These are phyloP conservation scores for Glomeris maerens DNA, from an alignment of 1,140 invertebrate genomes.

Conservation along the genomic window DNA sequence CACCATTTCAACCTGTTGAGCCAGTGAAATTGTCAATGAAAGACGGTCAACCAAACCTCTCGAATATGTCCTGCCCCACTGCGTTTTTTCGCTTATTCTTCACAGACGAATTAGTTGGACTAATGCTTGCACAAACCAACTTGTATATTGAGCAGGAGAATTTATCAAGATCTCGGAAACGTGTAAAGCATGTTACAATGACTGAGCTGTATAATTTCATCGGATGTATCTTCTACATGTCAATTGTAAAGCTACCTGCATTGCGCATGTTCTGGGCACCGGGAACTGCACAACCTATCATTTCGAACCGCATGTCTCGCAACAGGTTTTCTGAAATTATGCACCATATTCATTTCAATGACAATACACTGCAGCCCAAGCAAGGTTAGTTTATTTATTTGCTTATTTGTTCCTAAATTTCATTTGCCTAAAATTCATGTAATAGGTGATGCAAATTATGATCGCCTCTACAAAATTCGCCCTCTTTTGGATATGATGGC, in stretches of 20 bases:
- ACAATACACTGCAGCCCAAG: slow-evolving; percentile 1
- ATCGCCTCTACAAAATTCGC: slow-evolving; percentile 6
- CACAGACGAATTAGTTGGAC: not conserved
- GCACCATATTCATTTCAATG: slow-evolving; percentile 2
- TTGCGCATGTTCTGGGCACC: slow-evolving; percentile 4
- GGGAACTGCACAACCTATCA: not conserved
- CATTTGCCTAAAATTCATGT: too few species aligned
- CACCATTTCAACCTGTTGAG: slow-evolving; percentile 2
- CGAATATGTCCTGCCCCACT: not conserved
- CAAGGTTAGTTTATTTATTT: not conserved
- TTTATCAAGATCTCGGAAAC: not conserved
- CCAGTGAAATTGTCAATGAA: not conserved
- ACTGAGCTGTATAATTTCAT: slow-evolving; percentile 1
- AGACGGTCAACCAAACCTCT: slow-evolving; percentile 1
- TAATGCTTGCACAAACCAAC: not conserved
- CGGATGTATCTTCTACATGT: slow-evolving; percentile 1
- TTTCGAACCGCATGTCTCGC: not conserved
- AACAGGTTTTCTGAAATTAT: slow-evolving; percentile 7
- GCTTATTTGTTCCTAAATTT: too few species aligned
- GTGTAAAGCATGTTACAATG: not conserved
- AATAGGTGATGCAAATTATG: not conserved
- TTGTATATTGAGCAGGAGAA: slow-evolving; percentile 1
- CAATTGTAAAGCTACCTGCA: slow-evolving; percentile 1
- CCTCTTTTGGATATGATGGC: slow-evolving; percentile 1
- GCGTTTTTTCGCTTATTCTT: slow-evolving; percentile 3